A percentile compares a stretch with the other conserved stretches of the same genome.
Conservation (phyloP, 2,797 vertebrate genomes). For the Pterois miles region DNA sequence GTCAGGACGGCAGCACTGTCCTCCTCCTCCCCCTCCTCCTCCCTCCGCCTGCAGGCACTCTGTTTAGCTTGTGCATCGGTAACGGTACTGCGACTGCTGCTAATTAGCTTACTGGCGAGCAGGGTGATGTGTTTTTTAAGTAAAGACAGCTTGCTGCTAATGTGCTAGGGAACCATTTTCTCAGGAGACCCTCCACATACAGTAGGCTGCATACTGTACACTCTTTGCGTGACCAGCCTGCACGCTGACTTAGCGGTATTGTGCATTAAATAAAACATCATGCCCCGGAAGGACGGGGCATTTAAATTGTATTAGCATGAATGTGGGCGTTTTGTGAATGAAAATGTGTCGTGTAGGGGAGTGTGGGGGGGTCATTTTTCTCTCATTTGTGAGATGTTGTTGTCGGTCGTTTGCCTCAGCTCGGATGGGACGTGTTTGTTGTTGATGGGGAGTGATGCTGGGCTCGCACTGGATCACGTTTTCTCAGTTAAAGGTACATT, state of each 20-base stretch:
- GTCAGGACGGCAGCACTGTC: slow-evolving; percentile 44
- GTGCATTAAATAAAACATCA: slow-evolving; percentile 46
- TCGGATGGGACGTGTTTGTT: slow-evolving; percentile 70
- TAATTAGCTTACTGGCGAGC: slow-evolving; percentile 67
- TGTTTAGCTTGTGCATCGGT: slow-evolving; percentile 64
- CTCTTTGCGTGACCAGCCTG: slow-evolving; percentile 53
- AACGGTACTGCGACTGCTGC: slow-evolving; percentile 58
- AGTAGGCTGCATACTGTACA: neutral
- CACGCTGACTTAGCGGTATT: slow-evolving; percentile 60
- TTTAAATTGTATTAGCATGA: neutral
- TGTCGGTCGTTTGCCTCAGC: slow-evolving; percentile 24
- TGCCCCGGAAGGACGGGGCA: neutral
- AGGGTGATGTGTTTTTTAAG: slow-evolving; percentile 11
- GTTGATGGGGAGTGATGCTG: slow-evolving; percentile 59
- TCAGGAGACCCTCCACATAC: slow-evolving; percentile 11
- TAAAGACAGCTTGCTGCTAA: slow-evolving; percentile 32
- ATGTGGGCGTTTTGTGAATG: neutral
- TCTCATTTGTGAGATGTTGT: slow-evolving; percentile 6
- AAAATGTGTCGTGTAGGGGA: neutral
- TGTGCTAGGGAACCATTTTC: slow-evolving; percentile 10
- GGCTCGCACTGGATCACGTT: slow-evolving; percentile 56
- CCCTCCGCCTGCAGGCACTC: slow-evolving; percentile 60
- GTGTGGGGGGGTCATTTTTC: neutral
- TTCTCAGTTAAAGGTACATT: slow-evolving; percentile 41
- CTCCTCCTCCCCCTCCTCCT: neutral